Conservation (phyloP, 2,888 invertebrate species). For the Ophraella communa region DNA sequence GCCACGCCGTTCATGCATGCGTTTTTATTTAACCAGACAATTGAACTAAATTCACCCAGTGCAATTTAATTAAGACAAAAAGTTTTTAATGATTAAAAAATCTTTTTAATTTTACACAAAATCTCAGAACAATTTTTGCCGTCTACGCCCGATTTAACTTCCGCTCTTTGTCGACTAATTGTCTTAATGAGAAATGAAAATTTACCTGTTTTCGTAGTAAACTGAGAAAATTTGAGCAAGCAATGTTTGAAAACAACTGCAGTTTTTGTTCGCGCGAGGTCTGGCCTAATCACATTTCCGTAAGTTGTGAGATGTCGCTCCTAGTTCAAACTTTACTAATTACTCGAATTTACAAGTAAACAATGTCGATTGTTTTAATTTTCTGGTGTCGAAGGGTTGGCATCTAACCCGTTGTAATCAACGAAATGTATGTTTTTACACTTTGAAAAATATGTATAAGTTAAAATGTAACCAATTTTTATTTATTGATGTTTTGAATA, state of each 20-base stretch:
- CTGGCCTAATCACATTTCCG: slow-evolving; percentile 8
- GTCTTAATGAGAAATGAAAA: slow-evolving; percentile 14
- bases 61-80: no score
- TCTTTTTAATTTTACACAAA: not conserved
- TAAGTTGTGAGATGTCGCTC: slow-evolving; percentile 1
- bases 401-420: not conserved
- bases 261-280: not conserved
- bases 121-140: not conserved
- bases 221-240: slow-evolving; percentile 8
- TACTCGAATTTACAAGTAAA: slow-evolving; percentile 10
- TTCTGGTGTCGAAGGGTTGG: not conserved
- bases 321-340: slow-evolving; percentile 16
- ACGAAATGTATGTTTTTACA: not conserved
- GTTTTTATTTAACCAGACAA: no score
- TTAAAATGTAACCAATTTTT: no score
- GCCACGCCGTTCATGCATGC: no score
- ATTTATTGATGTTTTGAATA: no score
- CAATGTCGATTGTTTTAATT: slow-evolving; percentile 13
- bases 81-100: not conserved
- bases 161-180: slow-evolving; percentile 4
- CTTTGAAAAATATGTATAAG: no score
- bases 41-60: no score
- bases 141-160: not conserved
- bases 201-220: not conserved
- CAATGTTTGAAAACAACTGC: slow-evolving; percentile 12